Evolutionary conservation across 1,140 invertebrate species (phyloP), one percentile per base, ranked within the genome.

Genomic region (Drosophila burlai): DNA sequence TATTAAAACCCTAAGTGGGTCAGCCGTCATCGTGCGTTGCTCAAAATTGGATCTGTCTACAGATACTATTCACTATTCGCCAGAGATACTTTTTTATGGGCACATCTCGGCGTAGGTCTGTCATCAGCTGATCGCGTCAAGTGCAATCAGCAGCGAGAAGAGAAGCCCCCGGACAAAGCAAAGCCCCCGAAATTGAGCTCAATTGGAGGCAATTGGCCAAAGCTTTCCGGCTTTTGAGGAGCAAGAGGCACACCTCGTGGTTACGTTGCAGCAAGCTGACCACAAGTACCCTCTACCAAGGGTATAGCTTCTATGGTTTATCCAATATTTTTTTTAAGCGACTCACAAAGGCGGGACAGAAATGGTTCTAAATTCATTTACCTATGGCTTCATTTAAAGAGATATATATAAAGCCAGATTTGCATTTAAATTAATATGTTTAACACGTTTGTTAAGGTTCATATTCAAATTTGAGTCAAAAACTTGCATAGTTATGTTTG

Each of bases 201-300:
- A 91, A 91, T 91, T 91, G 83, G 71, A 82, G 64, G 72, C 82
- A 91, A 91, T 91, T 91, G 80, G 67, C 62, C 45, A 60, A 49
- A 62, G 54, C 45, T 64, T 29, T 54, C 16, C 18, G 31, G 55
- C 38, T 16, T 4, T 40, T 16, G 38, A 16, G 34, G 34, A 54
- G 42, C 42, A 18, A 54, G 31, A 46, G 67, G 38, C 43, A 68
- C 52, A 57, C 24, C 9, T 24, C 29, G n/a, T 34, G 13, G 36
- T 11, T 68, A 29, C 63, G 46, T 21, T 69, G 38, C 38, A 26
- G 13, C 24, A 16, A 54, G 29, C 54, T 43, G 42, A 46, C 31
- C 31, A 52, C 46, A 68, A 67, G 47, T 68, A 43, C 46, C 61
- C 66, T 66, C 18, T 43, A 66, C 40, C 45, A 67, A 67, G 34